These are phyloP conservation scores for Arizona elegans DNA, from an alignment of 2,113 vertebrate species.

Conservation along the genomic window DNA sequence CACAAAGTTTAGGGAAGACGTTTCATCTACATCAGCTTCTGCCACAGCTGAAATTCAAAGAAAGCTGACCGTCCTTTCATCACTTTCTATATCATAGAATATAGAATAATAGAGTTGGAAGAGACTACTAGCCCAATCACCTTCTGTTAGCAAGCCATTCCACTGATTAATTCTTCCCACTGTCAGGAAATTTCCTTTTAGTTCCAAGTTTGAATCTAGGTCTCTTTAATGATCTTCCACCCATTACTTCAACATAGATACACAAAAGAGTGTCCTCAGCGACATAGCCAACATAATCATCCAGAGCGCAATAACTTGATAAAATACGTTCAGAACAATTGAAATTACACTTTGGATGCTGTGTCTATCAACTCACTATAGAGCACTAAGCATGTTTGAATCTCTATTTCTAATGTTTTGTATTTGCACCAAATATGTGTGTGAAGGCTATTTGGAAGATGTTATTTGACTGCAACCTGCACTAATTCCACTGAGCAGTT, in stretches of 20 bases:
- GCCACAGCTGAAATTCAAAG: background rate
- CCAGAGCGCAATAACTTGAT: background rate
- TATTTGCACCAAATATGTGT: background rate
- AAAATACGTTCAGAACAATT: background rate
- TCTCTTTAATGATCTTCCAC: background rate
- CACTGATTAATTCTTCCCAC: background rate
- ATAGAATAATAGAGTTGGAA: background rate
- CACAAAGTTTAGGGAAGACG: background rate
- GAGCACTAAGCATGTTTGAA: background rate
- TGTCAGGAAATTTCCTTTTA: background rate
- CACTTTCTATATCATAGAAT: background rate
- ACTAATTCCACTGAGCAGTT: background rate
- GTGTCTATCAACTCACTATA: background rate
- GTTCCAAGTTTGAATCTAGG: background rate
- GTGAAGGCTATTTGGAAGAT: background rate
- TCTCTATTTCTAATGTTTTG: background rate
- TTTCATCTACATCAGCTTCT: background rate
- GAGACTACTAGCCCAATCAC: background rate
- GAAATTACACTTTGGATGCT: background rate
- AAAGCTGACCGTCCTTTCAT: background rate
- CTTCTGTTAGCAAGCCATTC: background rate
- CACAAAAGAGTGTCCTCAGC: background rate
- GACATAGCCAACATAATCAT: background rate
- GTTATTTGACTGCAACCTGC: background rate
- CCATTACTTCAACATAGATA: background rate